phyloP scores from a whole-genome alignment of 2,113 vertebrate species.

The Gracilinanus agilis region DNA sequence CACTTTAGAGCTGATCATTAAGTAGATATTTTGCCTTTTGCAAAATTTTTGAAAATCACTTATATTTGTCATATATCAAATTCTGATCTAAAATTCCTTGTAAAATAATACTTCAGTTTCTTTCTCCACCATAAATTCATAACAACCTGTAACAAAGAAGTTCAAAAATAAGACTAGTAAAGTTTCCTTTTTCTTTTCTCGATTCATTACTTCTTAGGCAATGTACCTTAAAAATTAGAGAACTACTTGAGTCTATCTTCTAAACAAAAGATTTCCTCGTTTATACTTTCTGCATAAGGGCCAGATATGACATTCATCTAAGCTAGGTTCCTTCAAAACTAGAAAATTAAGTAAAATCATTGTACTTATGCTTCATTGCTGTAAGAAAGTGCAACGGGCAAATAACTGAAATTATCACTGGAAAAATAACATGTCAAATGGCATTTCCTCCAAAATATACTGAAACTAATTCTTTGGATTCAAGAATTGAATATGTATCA shows the following conservation, averaged over 20 bases:
- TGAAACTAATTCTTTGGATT: conserved; percentile 34
- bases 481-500: conserved; percentile 47
- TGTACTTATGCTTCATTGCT: conserved; percentile 30
- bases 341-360: conserved; percentile 27
- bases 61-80: conserved; percentile 30
- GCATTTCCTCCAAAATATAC: conserved; percentile 50
- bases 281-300: conserved; percentile 21
- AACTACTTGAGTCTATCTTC: background rate
- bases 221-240: background rate
- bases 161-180: background rate
- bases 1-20: conserved; percentile 44
- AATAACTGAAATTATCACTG: conserved; percentile 58
- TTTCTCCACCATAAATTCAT: conserved; percentile 8
- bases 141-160: conserved; percentile 38
- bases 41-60: conserved; percentile 14
- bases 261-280: conserved; percentile 44
- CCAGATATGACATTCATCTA: conserved; percentile 18
- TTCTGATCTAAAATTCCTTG: conserved; percentile 21
- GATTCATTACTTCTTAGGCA: conserved; percentile 7
- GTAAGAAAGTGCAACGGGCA: conserved; percentile 46
- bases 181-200: background rate
- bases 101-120: conserved; percentile 33
- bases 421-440: conserved; percentile 72
- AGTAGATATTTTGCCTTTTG: conserved; percentile 49
- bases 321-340: conserved; percentile 37